phyloP scores from a whole-genome alignment of 2,888 invertebrate species.

The Spodoptera exigua region DNA sequence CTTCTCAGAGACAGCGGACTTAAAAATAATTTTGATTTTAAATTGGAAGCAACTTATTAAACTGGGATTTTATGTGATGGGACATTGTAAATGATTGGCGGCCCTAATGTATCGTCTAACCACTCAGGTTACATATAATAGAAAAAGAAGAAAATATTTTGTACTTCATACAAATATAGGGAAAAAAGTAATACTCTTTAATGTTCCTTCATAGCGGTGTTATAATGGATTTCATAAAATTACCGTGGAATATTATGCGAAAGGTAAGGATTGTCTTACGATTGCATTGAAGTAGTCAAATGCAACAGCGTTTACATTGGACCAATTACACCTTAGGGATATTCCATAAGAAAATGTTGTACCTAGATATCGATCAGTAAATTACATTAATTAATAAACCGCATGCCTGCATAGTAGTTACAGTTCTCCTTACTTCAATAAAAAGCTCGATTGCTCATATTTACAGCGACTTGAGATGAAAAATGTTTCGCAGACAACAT shows the following conservation, averaged over 20 bases:
- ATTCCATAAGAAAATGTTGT: slow-evolving; percentile 40
- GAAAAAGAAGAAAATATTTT: slow-evolving; percentile 8
- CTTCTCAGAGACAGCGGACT: slow-evolving; percentile 81
- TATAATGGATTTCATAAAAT: slow-evolving; percentile 14
- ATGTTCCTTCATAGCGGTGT: neutral
- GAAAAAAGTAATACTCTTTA: slow-evolving; percentile 3
- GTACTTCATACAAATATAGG: slow-evolving; percentile 13
- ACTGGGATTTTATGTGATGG: slow-evolving; percentile 76
- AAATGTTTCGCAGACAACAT: slow-evolving; percentile 38
- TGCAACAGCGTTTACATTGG: neutral
- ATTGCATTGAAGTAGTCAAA: neutral
- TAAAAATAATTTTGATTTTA: slow-evolving; percentile 85
- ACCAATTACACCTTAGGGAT: slow-evolving; percentile 40
- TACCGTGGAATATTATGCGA: slow-evolving; percentile 5
- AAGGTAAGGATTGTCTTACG: slow-evolving; percentile 15
- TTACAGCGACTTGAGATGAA: slow-evolving; percentile 36
- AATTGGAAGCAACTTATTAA: slow-evolving; percentile 86
- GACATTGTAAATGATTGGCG: slow-evolving; percentile 71
- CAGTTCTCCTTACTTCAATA: slow-evolving; percentile 23
- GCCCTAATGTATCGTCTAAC: slow-evolving; percentile 31
- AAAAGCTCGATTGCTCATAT: slow-evolving; percentile 25
- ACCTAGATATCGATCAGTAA: slow-evolving; percentile 41
- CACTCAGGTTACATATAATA: slow-evolving; percentile 29
- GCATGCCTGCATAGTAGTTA: slow-evolving; percentile 42
- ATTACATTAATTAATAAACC: slow-evolving; percentile 51